Conservation (phyloP, 2,113 vertebrate genomes). For the Catagonus wagneri region DNA sequence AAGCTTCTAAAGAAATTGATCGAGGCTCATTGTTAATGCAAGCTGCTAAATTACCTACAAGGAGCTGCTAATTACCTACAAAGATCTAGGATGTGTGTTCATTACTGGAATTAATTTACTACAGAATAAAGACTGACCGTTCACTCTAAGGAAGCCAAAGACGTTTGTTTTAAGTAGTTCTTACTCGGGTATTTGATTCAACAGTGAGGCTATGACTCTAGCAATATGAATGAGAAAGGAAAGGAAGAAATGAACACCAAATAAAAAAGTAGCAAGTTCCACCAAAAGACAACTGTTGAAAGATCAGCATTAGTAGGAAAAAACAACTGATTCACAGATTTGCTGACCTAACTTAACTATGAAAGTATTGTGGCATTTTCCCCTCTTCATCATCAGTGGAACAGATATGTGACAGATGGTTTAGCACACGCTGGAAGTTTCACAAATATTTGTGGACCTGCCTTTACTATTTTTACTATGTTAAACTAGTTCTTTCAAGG, state of each 20-base stretch:
- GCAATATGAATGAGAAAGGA: neutral
- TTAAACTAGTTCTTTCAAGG: neutral
- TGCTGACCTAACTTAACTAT: neutral
- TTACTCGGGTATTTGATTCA: neutral
- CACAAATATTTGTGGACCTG: neutral
- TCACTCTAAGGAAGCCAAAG: slow-evolving; percentile 37
- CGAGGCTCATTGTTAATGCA: neutral
- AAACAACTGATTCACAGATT: neutral
- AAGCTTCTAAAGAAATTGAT: slow-evolving; percentile 62
- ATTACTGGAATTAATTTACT: slow-evolving; percentile 69
- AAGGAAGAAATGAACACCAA: neutral
- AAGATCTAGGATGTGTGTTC: slow-evolving; percentile 51
- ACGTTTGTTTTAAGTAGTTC: slow-evolving; percentile 43
- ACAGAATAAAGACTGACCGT: slow-evolving; percentile 27
- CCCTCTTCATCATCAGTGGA: neutral
- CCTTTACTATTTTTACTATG: neutral
- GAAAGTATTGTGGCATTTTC: neutral
- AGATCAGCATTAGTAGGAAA: neutral
- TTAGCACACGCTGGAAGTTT: neutral
- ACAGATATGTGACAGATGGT: neutral
- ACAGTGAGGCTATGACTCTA: neutral
- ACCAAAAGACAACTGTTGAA: neutral
- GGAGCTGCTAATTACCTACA: slow-evolving; percentile 69
- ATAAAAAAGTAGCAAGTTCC: neutral
- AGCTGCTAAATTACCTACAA: too few relatives aligned